A percentile compares a stretch with the other conserved stretches of the same genome.
These are phyloP conservation scores for Napeogenes sylphis DNA, from an alignment of 2,888 invertebrate species.

Conservation along the genomic window DNA sequence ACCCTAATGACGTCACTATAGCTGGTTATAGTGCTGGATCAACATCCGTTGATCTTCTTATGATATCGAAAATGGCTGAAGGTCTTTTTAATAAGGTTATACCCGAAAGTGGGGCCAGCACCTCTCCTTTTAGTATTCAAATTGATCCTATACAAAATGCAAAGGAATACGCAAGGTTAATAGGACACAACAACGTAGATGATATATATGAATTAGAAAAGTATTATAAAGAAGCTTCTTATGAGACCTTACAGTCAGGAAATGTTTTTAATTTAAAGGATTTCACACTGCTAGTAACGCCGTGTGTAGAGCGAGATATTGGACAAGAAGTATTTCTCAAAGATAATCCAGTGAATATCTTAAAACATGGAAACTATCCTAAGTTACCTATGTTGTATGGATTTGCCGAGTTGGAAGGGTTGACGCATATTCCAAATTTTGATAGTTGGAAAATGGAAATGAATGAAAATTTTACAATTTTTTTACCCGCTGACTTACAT, in stretches of 20 bases:
- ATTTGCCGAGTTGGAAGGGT: constrained; percentile 46
- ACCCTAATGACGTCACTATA: constrained; percentile 46
- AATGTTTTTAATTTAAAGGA: constrained; percentile 28
- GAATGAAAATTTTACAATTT: constrained; percentile 52
- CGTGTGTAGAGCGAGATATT: constrained; percentile 43
- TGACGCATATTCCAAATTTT: constrained; percentile 33
- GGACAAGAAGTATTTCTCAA: constrained; percentile 42
- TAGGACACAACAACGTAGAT: constrained; percentile 42
- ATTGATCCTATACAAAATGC: constrained; percentile 48
- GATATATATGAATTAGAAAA: constrained; percentile 45
- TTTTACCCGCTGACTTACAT: constrained; percentile 47
- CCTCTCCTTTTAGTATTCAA: constrained; percentile 42
- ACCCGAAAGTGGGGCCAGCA: constrained; percentile 46
- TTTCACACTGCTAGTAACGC: constrained; percentile 33
- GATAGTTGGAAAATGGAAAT: constrained; percentile 43
- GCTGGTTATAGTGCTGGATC: constrained; percentile 53
- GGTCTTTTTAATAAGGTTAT: constrained; percentile 53
- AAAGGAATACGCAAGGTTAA: constrained; percentile 41
- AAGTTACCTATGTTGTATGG: constrained; percentile 49
- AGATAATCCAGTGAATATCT: constrained; percentile 42
- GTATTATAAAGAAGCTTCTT: constrained; percentile 46
- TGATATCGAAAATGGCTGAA: constrained; percentile 44
- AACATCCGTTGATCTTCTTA: constrained; percentile 46
- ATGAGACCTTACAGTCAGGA: constrained; percentile 36
- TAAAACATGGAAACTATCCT: constrained; percentile 42